phyloP scores from a whole-genome alignment of 2,113 vertebrate species.

The Percina caprodes region DNA sequence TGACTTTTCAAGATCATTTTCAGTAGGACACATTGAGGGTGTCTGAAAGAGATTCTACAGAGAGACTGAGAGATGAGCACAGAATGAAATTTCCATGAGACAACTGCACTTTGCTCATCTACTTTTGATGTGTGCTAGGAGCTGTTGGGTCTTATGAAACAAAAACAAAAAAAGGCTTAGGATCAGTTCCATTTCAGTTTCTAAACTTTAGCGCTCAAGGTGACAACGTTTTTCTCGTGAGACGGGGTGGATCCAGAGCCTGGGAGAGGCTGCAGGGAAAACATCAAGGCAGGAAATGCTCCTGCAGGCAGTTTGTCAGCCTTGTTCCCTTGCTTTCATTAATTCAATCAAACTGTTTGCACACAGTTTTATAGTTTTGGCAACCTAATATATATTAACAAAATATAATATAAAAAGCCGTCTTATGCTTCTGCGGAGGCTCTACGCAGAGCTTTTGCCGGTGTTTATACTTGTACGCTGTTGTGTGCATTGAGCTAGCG shows the following conservation, averaged over 20 bases:
- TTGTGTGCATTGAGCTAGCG: too few species aligned
- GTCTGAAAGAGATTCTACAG: conserved; percentile 36
- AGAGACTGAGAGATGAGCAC: conserved; percentile 47
- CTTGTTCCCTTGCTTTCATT: background rate
- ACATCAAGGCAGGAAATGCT: background rate
- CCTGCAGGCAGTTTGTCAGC: background rate
- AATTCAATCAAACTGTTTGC: conserved; percentile 4
- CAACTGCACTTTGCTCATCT: background rate
- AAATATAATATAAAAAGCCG: too few species aligned
- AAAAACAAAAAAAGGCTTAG: background rate
- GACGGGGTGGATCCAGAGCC: background rate
- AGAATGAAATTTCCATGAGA: conserved; percentile 39
- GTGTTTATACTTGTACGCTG: too few species aligned
- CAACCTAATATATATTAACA: background rate
- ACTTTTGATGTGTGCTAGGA: background rate
- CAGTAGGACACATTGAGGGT: conserved; percentile 8
- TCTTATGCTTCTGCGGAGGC: too few species aligned
- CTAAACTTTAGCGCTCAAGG: background rate
- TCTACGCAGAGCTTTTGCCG: too few species aligned
- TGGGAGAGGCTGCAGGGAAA: background rate
- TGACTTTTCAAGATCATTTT: conserved; percentile 40
- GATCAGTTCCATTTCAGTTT: conserved; percentile 16
- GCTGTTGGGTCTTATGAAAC: background rate
- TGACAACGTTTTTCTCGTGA: background rate
- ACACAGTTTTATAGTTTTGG: background rate